These are phyloP conservation scores for Daboia siamensis DNA, from an alignment of 2,113 vertebrate species.

Conservation along the genomic window DNA sequence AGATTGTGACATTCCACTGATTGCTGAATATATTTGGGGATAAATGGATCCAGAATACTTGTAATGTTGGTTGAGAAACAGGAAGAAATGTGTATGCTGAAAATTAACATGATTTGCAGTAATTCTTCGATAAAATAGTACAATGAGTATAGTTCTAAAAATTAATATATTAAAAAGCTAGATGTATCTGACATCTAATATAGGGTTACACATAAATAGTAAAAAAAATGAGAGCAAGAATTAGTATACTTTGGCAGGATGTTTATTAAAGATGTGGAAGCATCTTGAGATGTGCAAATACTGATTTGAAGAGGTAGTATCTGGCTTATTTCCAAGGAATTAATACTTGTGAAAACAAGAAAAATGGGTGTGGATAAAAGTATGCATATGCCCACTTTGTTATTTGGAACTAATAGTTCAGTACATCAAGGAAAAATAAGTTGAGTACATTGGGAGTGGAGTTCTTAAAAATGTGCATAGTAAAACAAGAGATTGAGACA, in stretches of 20 bases:
- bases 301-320: not conserved
- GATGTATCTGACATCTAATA: not conserved
- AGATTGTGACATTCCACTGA: not conserved
- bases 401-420: not conserved
- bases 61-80: not conserved
- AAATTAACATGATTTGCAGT: not conserved
- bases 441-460: not conserved
- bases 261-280: not conserved
- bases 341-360: not conserved
- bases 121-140: not conserved
- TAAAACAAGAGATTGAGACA: not conserved
- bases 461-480: not conserved
- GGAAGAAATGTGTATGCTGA: not conserved
- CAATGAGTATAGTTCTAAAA: not conserved
- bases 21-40: not conserved
- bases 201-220: not conserved
- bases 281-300: not conserved
- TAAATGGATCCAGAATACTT: not conserved
- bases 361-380: not conserved
- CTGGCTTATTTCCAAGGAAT: not conserved
- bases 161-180: not conserved
- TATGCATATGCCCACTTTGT: not conserved
- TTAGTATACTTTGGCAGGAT: not conserved
- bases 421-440: not conserved
- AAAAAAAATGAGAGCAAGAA: not conserved